These are phyloP conservation scores for Philotrypesis tridentata DNA, from an alignment of 1,140 invertebrate species.

Conservation along the genomic window DNA sequence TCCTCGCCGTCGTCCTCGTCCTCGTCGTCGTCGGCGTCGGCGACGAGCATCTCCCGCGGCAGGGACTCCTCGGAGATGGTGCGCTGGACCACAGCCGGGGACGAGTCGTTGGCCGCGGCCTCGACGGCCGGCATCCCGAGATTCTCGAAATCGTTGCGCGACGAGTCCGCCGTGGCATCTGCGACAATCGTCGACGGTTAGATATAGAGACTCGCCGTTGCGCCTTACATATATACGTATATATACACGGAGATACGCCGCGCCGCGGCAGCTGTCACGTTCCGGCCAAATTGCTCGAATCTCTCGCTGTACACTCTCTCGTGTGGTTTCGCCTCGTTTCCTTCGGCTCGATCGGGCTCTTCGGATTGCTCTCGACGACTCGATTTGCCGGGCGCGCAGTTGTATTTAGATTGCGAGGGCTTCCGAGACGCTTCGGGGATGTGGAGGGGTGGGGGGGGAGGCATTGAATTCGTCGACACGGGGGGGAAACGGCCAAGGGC, in stretches of 20 bases:
- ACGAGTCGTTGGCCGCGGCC: constrained; percentile 55
- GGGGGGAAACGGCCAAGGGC: too few relatives aligned
- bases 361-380: background rate
- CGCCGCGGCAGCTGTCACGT: background rate
- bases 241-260: too few relatives aligned
- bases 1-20: constrained; percentile 48
- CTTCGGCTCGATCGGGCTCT: background rate
- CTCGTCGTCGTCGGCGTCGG: constrained; percentile 55
- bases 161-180: constrained; percentile 47
- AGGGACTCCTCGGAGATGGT: constrained; percentile 71
- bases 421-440: background rate
- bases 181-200: background rate
- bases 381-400: too few relatives aligned
- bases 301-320: background rate
- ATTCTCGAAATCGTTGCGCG: constrained; percentile 59
- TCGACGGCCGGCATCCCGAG: constrained; percentile 63
- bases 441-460: too few relatives aligned
- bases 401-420: background rate
- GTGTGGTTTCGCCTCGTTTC: background rate
- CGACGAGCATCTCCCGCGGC: constrained; percentile 66
- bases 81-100: constrained; percentile 46
- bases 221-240: too few relatives aligned
- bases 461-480: background rate
- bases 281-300: background rate
- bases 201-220: too few relatives aligned